phyloP scores from a whole-genome alignment of 2,797 vertebrate genomes.

The Coluber constrictor region DNA sequence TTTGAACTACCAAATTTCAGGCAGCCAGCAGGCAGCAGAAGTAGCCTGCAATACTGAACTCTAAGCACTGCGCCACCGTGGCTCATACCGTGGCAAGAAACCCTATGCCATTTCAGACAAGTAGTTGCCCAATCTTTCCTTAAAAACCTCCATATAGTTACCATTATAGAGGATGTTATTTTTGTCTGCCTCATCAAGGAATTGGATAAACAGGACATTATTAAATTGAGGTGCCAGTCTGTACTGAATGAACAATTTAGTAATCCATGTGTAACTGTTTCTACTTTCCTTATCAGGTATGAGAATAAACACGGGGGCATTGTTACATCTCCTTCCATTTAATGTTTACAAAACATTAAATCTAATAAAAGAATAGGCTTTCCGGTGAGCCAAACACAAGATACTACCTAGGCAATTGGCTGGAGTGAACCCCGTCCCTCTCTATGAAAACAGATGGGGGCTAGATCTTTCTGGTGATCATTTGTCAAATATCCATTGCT shows the following conservation, averaged over 20 bases:
- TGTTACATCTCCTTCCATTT: background rate
- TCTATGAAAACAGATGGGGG: background rate
- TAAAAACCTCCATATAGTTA: background rate
- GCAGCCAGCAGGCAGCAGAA: too few relatives aligned
- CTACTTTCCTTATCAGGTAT: background rate
- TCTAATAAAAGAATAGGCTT: background rate
- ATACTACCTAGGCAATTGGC: background rate
- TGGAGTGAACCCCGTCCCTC: background rate
- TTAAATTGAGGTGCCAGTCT: background rate
- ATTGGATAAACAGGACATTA: background rate
- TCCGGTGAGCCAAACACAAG: background rate
- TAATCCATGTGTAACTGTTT: background rate
- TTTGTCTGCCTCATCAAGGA: background rate
- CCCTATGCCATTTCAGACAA: too few relatives aligned
- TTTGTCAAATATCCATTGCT: background rate
- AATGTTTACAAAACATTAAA: background rate
- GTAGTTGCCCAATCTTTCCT: too few relatives aligned
- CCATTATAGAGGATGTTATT: background rate
- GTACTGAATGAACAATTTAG: background rate
- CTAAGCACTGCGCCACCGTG: too few relatives aligned
- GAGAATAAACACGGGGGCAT: background rate
- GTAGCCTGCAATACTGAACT: too few relatives aligned
- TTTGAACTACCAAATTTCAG: too few relatives aligned
- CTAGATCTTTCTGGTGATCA: background rate
- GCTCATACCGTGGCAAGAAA: too few relatives aligned